These are phyloP conservation scores for Spatulosminthurus flaviceps DNA, from an alignment of 2,888 invertebrate genomes.

Conservation along the genomic window DNA sequence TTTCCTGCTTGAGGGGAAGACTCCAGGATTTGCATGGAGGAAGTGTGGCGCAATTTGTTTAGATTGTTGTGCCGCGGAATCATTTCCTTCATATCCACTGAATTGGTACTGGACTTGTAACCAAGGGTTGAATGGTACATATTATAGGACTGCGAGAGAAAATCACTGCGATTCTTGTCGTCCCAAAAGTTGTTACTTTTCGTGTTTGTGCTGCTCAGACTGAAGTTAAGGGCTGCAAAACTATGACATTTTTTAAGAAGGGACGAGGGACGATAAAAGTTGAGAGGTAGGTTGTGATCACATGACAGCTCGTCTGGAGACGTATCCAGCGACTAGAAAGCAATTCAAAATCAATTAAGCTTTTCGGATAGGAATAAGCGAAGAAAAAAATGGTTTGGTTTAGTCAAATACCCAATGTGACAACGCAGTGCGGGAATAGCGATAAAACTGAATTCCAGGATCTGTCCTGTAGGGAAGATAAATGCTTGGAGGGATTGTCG, in stretches of 20 bases:
- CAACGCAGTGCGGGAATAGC: conserved; percentile 54
- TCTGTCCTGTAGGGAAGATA: conserved; percentile 54
- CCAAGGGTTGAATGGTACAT: conserved; percentile 9
- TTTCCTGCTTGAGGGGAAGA: conserved; percentile 56
- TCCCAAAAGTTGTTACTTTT: not conserved
- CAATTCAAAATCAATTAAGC: not conserved
- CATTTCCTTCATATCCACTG: not conserved
- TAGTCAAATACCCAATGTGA: conserved; percentile 61
- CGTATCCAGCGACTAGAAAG: conserved; percentile 54
- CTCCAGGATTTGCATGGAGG: conserved; percentile 54
- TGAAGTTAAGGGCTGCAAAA: conserved; percentile 53
- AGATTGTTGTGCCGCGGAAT: not conserved
- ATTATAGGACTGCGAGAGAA: not conserved
- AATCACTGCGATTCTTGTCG: conserved; percentile 18
- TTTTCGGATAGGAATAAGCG: not conserved
- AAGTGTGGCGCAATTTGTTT: conserved; percentile 53
- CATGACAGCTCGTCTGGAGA: conserved; percentile 56
- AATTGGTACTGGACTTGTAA: not conserved
- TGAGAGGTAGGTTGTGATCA: conserved; percentile 53
- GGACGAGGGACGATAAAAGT: conserved; percentile 47
- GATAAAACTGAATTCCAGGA: conserved; percentile 57
- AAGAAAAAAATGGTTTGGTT: not conserved
- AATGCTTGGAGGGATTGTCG: conserved; percentile 56
- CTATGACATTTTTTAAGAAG: conserved; percentile 61
- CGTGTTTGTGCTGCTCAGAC: not conserved